Evolutionary conservation across 2,797 vertebrate genomes (phyloP), one percentile per base, ranked within the genome.

Genomic region (Gallinago solitaria): DNA sequence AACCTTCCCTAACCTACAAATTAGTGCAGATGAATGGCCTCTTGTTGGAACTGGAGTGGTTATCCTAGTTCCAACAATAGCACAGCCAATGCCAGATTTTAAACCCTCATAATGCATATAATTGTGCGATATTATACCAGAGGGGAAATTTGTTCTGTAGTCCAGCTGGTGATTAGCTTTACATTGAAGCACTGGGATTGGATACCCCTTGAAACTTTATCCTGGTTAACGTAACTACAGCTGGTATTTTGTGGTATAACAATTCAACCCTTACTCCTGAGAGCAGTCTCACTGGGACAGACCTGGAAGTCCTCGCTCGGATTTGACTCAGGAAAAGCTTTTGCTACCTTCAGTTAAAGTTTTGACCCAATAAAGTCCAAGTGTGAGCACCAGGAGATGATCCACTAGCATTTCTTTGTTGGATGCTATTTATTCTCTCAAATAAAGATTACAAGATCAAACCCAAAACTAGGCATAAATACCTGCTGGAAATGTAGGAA

Each of bases 81-180:
- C 95, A 97, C 47, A 95, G 74, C n/a, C 94, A 94, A 91, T 93
- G 96, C 96, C 95, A 96, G 94, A 95, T 95, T 96, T 95, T 95
- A 96, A 96, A 94, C 95, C 96, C 90, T 96, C 90, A 91, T 96
- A 95, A 96, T 96, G 82, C 91, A 95, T 88, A 96, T 96, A 97
- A 96, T 97, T 96, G 95, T 91, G 91, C 3, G 87, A 96, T 95
- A 96, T 96, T 97, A 95, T 89, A 97, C 96, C 89, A 95, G 95
- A 95, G 95, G 95, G 96, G 96, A 97, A 97, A 97, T 95, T 86
- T 90, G 89, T 95, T 96, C 94, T 95, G 81, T 95, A 91, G 93
- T 93, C 94, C 96, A 96, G 94, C 96, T 96, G 96, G 96, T 97
- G 95, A 91, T 97, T 96, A 96, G 94, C 80, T 97, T 96, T 97